A percentile compares a stretch with the other conserved stretches of the same genome.
Conservation (phyloP, 1,140 invertebrate genomes). For the Vanessa tameamea region DNA sequence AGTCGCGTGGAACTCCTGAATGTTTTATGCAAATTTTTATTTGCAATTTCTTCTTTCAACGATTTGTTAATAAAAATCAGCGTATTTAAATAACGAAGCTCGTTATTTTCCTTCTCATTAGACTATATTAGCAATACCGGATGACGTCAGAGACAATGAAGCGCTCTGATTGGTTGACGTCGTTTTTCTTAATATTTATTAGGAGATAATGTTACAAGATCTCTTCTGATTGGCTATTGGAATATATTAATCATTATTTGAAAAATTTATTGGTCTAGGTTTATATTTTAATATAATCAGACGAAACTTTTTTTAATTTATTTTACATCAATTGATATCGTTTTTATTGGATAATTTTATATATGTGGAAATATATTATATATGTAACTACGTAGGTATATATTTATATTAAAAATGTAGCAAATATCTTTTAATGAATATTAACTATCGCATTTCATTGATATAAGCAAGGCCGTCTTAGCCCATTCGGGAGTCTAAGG, state of each 20-base stretch:
- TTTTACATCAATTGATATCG: background rate
- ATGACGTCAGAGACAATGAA: conserved; percentile 7
- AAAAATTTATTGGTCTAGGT: background rate
- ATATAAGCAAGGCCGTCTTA: too few species aligned
- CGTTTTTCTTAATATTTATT: conserved; percentile 16
- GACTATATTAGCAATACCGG: conserved; percentile 8
- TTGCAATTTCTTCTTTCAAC: background rate
- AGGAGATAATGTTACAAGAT: background rate
- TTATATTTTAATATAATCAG: background rate
- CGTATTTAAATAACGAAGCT: conserved; percentile 7
- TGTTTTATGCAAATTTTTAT: background rate
- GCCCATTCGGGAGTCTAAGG: too few species aligned
- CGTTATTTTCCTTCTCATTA: conserved; percentile 9
- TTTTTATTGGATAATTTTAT: background rate
- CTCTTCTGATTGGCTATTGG: conserved; percentile 4
- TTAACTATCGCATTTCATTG: too few species aligned
- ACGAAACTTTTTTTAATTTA: background rate
- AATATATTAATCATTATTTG: conserved; percentile 1
- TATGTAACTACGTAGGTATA: too few species aligned
- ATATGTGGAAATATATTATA: background rate
- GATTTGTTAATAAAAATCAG: conserved; percentile 5
- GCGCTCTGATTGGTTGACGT: conserved; percentile 10
- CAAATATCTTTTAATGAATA: too few species aligned
- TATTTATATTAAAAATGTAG: too few species aligned
- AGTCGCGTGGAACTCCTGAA: too few species aligned